These are phyloP conservation scores for Trichonephila clavata DNA, from an alignment of 1,140 invertebrate genomes.

Conservation along the genomic window DNA sequence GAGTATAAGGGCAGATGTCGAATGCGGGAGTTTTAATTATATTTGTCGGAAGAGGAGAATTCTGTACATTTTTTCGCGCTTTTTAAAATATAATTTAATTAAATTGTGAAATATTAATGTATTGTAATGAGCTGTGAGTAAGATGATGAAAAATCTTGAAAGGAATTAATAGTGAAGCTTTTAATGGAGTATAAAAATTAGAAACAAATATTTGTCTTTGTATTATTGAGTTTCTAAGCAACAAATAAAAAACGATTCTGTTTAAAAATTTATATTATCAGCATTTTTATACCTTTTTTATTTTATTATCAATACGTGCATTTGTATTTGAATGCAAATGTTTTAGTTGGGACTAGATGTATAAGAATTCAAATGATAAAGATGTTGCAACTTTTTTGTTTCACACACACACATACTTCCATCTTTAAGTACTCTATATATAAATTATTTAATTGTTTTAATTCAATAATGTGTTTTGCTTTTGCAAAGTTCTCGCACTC, in stretches of 20 bases:
- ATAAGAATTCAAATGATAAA: not conserved
- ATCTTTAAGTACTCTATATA: not conserved
- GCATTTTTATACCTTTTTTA: not conserved
- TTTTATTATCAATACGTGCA: not conserved
- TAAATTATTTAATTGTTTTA: slow-evolving; percentile 29
- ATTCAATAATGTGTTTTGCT: not conserved
- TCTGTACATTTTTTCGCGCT: not conserved
- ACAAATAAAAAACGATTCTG: not conserved
- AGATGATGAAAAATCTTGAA: not conserved
- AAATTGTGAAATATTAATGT: slow-evolving; percentile 26
- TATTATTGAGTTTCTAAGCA: not conserved
- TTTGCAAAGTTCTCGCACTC: not conserved
- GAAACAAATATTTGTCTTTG: not conserved
- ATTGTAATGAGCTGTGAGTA: not conserved
- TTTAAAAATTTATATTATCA: slow-evolving; percentile 28
- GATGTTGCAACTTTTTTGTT: not conserved
- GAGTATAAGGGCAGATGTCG: not conserved
- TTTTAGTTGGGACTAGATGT: not conserved
- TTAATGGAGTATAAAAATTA: not conserved
- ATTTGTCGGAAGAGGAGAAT: not conserved
- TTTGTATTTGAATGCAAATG: not conserved
- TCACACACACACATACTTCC: not conserved
- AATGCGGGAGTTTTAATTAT: slow-evolving; percentile 14
- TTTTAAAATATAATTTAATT: slow-evolving; percentile 37
- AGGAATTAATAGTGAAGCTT: not conserved